phyloP scores from a whole-genome alignment of 2,888 invertebrate species.

The Hoplodrina ambigua region DNA sequence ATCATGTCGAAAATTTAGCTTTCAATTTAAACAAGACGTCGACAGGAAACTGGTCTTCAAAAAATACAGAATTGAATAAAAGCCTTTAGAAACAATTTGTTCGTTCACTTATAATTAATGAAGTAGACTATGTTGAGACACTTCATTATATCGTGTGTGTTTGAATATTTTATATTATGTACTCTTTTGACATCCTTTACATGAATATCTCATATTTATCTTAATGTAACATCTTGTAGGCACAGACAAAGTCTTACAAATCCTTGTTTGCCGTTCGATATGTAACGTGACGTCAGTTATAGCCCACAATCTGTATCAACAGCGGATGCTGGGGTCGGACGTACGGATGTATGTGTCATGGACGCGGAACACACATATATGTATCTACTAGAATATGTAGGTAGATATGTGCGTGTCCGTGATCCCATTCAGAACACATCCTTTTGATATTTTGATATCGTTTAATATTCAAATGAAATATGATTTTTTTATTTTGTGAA shows the following conservation, averaged over 20 bases:
- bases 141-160: neutral
- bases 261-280: constrained; percentile 53
- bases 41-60: neutral
- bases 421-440: constrained; percentile 40
- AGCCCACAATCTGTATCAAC: constrained; percentile 53
- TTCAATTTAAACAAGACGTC: constrained; percentile 19
- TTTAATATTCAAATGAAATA: constrained; percentile 41
- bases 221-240: constrained; percentile 34
- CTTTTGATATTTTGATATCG: constrained; percentile 47
- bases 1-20: neutral
- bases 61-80: too few relatives aligned
- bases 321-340: constrained; percentile 54
- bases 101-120: neutral
- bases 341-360: constrained; percentile 55
- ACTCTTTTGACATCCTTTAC: constrained; percentile 3
- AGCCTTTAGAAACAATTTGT: neutral
- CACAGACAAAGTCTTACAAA: constrained; percentile 40
- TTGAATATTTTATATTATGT: constrained; percentile 21
- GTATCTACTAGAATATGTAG: constrained; percentile 24
- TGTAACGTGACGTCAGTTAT: constrained; percentile 44
- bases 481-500: constrained; percentile 36
- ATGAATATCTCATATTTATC: constrained; percentile 32
- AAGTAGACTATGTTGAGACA: neutral
- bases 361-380: constrained; percentile 30
- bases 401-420: constrained; percentile 16